These are phyloP conservation scores for Naso thynnoides DNA, from an alignment of 2,797 vertebrate species.

Conservation along the genomic window DNA sequence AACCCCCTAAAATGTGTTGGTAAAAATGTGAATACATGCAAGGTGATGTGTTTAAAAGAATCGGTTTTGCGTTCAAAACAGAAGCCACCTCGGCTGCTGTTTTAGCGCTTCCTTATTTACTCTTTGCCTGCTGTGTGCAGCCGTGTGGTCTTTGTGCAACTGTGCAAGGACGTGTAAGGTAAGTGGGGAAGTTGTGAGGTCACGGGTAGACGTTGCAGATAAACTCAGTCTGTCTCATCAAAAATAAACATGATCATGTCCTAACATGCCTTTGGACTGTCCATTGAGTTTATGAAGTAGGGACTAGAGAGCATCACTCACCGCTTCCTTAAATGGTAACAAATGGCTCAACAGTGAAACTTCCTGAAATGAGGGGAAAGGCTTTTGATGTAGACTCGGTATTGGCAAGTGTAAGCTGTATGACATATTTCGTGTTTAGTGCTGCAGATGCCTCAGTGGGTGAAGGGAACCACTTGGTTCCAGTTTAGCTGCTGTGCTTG, in stretches of 20 bases:
- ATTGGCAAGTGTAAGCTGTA: conserved; percentile 68
- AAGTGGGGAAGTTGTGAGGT: neutral
- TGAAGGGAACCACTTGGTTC: conserved; percentile 73
- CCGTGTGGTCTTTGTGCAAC: too few relatives aligned
- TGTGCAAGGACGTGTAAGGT: neutral
- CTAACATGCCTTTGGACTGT: conserved; percentile 5
- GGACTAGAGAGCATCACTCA: neutral
- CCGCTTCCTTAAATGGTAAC: conserved; percentile 68
- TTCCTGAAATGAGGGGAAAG: conserved; percentile 42
- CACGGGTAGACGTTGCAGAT: neutral
- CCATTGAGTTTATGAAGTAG: conserved; percentile 5
- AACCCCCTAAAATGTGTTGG: neutral
- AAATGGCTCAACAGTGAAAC: conserved; percentile 51
- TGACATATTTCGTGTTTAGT: conserved; percentile 69
- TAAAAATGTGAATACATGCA: neutral
- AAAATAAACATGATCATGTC: neutral
- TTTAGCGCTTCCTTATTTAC: neutral
- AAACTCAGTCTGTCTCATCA: neutral
- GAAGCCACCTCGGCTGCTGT: neutral
- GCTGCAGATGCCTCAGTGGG: conserved; percentile 64
- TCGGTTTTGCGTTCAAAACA: neutral
- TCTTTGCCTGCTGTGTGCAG: neutral
- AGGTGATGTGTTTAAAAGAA: neutral
- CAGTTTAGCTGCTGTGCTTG: conserved; percentile 69
- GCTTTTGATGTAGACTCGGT: conserved; percentile 68